Evolutionary conservation across 1,140 invertebrate genomes (phyloP), one percentile per base, ranked within the genome.

Genomic region (Cydia strobilella): DNA sequence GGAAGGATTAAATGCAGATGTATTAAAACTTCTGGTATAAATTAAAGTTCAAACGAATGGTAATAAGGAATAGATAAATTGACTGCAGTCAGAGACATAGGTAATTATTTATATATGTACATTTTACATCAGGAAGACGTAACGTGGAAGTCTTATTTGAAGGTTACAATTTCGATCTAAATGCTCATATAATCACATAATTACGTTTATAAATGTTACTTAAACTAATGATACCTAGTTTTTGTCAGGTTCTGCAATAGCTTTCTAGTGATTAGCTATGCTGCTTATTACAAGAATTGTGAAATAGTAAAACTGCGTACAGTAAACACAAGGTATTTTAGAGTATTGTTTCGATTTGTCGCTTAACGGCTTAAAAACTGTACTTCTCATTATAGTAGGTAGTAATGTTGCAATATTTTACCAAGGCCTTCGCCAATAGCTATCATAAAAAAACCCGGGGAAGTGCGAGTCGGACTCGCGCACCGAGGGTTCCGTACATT

Each of bases 131-230:
- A 66, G 63, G 63, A 66, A 66, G 63, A 66, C 25, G 31, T 27
- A 66, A 66, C 25, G 27, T 66, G 63, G 63, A 66, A 66, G 63
- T 31, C 6, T 66, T 27, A 66, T n/a, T 31, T 35, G 63, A 66
- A 66, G 63, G 63, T 66, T 66, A 31, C 25, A 13, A 66, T 66
- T 66, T 66, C 15, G 15, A 35, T 66, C 10, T 66, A 66, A 66
- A 66, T 66, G 27, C 51, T 54, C 15, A 65, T 65, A 31, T 31
- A 35, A 35, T 66, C 63, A 35, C 27, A 6, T 66, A 31, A 31
- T 66, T n/a, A 54, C n/a, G 6, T 7, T 18, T 54, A 54, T 18
- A 31, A 31, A 66, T 31, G 63, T 20, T 31, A 15, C 15, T 31
- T 25, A 63, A 63, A 63, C 63, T 66, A 66, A 66, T 31, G 31